These are phyloP conservation scores for Nipponia nippon DNA, from an alignment of 2,113 vertebrate species.

Conservation along the genomic window DNA sequence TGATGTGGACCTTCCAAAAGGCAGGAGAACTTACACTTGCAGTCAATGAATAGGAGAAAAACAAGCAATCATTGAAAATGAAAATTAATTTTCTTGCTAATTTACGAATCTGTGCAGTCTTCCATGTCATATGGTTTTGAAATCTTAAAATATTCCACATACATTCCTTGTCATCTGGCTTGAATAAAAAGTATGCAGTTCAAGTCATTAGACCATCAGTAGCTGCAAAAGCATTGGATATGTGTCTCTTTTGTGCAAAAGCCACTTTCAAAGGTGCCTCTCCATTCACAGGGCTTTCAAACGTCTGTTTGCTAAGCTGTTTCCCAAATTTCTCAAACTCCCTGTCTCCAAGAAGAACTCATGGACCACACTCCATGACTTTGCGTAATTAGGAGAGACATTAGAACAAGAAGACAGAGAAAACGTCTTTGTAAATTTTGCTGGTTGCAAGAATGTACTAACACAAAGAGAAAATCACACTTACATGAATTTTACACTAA, in stretches of 20 bases:
- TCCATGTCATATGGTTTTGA: background rate
- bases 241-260: background rate
- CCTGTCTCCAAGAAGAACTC: background rate
- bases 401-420: background rate
- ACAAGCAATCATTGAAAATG: background rate
- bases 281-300: background rate
- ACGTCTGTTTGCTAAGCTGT: background rate
- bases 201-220: background rate
- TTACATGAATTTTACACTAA: background rate
- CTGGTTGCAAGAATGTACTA: background rate
- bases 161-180: background rate
- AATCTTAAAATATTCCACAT: background rate
- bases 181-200: background rate
- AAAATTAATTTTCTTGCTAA: background rate
- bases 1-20: background rate
- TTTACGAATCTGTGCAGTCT: background rate
- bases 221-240: background rate
- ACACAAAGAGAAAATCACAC: background rate
- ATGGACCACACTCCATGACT: background rate
- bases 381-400: background rate
- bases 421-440: background rate
- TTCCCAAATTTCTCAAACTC: background rate
- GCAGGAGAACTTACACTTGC: background rate
- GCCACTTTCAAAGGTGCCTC: background rate
- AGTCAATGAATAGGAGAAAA: background rate